Base-by-base conservation (phyloP, 2,113 vertebrate species). In the Probosciger aterrimus region DNA sequence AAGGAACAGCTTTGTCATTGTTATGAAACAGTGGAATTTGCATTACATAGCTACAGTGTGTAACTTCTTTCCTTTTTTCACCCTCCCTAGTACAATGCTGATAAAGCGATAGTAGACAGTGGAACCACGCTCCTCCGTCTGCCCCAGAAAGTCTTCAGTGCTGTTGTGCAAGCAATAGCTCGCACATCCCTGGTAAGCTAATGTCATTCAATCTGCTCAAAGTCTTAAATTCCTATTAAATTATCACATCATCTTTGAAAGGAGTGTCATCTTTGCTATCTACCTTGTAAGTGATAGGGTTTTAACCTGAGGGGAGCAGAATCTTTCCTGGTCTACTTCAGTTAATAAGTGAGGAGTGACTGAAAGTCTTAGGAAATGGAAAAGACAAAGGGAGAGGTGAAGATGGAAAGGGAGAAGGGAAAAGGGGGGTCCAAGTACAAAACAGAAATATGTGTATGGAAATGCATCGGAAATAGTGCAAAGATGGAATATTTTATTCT, bases 21-120 rank as follows among this genome's bases (percentile, higher is more conserved):
- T 78, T 57, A 44, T 35, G 43, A 90, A 91, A 28, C 75, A 53
- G 39, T 65, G 67, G 39, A 86, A 62, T 70, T 27, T 69, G 59
- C 74, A 22, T 97, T 53, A 70, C 23, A 35, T 49, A 67, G 86
- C 60, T 63, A 33, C 31, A 57, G 31, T 18, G 6, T 19, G 41
- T 87, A 76, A 95, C 39, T 35, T 47, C 17, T 70, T 33, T 90
- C 53, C 20, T n/a, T 39, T 57, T 25, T 23, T 19, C 18, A 41
- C 27, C 19, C 37, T 67, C 89, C 90, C 67, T 84, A 99, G 99
- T 99, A 99, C 52, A 99, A 99, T 35, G 97, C 98, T 1, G 99
- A 99, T 95, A 99, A 99, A 98, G 99, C 99, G 9, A 99, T 99
- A 70, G 99, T 99, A 82, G 99, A 99, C 98, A 99, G 99, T 10